Percentiles rank a stretch among this genome's conserved stretches.
Conservation (phyloP, 2,888 invertebrate species). For the Euclidia mi region DNA sequence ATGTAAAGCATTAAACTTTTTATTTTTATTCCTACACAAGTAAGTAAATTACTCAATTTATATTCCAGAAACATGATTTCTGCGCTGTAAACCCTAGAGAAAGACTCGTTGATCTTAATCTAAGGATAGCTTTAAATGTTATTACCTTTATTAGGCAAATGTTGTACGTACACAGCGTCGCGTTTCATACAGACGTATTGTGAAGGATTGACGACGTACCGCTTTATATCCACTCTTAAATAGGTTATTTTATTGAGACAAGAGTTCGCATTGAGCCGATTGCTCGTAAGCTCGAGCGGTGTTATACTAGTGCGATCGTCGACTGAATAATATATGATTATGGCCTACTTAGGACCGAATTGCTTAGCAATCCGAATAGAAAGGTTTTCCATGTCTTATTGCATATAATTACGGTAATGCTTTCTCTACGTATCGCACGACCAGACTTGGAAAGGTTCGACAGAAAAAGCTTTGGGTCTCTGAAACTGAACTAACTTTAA, state of each 20-base stretch:
- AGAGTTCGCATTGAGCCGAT: neutral
- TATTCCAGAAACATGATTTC: slow-evolving; percentile 12
- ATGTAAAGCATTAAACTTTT: no score
- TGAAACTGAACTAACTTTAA: slow-evolving; percentile 1
- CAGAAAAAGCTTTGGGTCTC: slow-evolving; percentile 5
- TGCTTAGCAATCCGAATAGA: slow-evolving; percentile 69
- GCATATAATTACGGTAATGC: slow-evolving; percentile 69
- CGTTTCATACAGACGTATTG: neutral
- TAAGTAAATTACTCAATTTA: slow-evolving; percentile 7
- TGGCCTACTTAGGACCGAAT: slow-evolving; percentile 60
- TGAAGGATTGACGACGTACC: neutral
- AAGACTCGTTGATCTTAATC: neutral
- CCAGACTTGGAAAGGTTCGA: slow-evolving; percentile 15
- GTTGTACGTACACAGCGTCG: no score
- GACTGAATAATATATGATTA: slow-evolving; percentile 74
- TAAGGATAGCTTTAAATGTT: neutral
- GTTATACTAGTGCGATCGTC: slow-evolving; percentile 22
- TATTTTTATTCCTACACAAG: neutral
- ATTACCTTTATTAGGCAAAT: neutral
- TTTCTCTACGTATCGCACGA: slow-evolving; percentile 27
- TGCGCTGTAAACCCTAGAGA: slow-evolving; percentile 1
- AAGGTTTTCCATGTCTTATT: slow-evolving; percentile 77
- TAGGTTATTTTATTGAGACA: neutral
- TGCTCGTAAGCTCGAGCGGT: slow-evolving; percentile 18
- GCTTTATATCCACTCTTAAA: neutral